Evolutionary conservation across 1,140 invertebrate species (phyloP), one percentile per base, ranked within the genome.

Genomic region (Pseudomyrmex sp.): DNA sequence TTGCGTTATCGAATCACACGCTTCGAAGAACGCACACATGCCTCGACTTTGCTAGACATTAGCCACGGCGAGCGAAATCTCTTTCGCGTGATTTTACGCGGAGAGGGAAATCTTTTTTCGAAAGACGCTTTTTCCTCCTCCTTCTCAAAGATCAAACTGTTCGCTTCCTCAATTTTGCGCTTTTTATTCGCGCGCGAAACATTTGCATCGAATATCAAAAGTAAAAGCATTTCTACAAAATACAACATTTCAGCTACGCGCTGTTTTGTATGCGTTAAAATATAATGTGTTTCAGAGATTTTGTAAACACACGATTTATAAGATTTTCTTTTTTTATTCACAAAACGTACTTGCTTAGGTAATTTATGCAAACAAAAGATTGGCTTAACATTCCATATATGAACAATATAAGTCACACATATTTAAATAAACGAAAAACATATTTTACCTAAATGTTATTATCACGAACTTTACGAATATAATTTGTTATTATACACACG

Each of bases 1-100:
- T 52, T 9, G 44, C 44, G 48, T 77, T 77, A 77, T 77, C 74
- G 48, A 77, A 46, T 77, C 52, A 69, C 15, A 77, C 26, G 18
- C 75, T 69, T 69, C 75, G 35, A 44, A 18, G 63, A 13, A 58
- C 20, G 48, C 20, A 77, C 23, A 44, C 52, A 69, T 77, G 20
- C 13, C 63, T 68, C 75, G 12, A 15, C 50, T 68, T 46, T 77
- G 13, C 63, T 46, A 54, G 26, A 56, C 63, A 69, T 77, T 69
- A 77, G 52, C 63, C 5, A 20, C 12, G 18, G 4, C 26, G 26
- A 77, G 18, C 18, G 62, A 77, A 77, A 77, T 56, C 62, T n/a
- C 0, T 35, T 68, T 77, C 35, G 13, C 35, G 54, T 77, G 62
- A 77, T 3, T 77, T 77, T 77, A 69, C 63, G 58, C 63, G 5